Evolutionary conservation across 2,113 vertebrate genomes (phyloP).

Genomic region (Dinomys branickii): DNA sequence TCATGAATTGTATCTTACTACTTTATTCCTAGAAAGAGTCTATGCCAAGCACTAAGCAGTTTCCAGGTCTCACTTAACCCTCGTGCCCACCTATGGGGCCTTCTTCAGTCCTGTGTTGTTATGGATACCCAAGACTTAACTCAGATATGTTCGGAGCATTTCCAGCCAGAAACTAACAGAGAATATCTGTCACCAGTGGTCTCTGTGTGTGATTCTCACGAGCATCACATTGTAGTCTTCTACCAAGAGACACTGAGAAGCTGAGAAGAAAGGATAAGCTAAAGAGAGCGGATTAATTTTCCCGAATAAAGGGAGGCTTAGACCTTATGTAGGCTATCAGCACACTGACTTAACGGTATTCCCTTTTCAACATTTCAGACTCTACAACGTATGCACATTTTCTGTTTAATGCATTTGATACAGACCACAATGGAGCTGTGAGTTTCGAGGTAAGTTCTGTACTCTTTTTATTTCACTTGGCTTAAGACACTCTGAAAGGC

Average conservation of each 20-base stretch:
- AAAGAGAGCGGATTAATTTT: background rate
- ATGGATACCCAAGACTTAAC: background rate
- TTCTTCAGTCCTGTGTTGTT: no score
- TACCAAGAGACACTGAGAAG: background rate
- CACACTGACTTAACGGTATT: background rate
- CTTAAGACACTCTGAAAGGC: background rate
- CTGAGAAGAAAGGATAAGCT: background rate
- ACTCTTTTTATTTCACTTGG: background rate
- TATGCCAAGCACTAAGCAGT: background rate
- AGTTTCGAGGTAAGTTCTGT: constrained; percentile 95
- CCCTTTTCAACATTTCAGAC: constrained; percentile 88
- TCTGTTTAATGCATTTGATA: constrained; percentile 99
- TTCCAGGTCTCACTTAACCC: background rate
- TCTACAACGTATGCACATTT: constrained; percentile 98
- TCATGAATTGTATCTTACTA: background rate
- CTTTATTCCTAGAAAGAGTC: background rate
- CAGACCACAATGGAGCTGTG: constrained; percentile 97
- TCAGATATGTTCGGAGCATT: background rate
- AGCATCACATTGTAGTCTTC: background rate
- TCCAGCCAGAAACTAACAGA: background rate
- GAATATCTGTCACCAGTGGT: background rate
- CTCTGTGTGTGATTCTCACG: background rate
- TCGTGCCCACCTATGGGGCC: background rate
- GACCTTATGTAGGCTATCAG: background rate
- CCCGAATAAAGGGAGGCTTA: background rate